These are phyloP conservation scores for Pristionchus mayeri DNA, from an alignment of 2,888 invertebrate species.

Conservation along the genomic window DNA sequence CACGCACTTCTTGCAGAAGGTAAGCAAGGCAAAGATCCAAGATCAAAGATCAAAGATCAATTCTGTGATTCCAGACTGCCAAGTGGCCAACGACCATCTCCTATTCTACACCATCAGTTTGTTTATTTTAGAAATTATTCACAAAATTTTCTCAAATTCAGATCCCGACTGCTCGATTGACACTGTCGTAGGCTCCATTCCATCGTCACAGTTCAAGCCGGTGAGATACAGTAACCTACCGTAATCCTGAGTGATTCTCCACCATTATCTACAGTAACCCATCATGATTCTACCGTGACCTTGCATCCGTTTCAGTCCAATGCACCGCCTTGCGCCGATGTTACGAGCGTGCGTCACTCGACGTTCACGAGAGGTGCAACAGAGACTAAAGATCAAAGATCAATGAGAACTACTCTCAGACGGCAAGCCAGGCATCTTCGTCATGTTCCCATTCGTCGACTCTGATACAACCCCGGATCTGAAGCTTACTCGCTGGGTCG, in stretches of 20 bases:
- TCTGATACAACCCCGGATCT: too few relatives aligned
- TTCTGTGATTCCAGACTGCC: not conserved
- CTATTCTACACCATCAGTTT: slow-evolving; percentile 28
- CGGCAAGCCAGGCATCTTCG: not conserved
- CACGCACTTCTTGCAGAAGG: not conserved
- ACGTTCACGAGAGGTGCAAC: not conserved
- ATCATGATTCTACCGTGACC: too few relatives aligned
- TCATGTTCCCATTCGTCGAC: not conserved
- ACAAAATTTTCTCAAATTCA: not conserved
- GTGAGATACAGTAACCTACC: not conserved
- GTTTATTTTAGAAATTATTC: not conserved
- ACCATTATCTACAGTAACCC: not conserved
- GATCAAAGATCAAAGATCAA: not conserved
- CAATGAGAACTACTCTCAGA: not conserved
- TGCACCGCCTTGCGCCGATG: not conserved
- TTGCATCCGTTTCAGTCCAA: not conserved
- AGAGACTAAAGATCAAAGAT: not conserved
- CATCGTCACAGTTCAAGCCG: slow-evolving; percentile 23
- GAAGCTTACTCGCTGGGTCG: not conserved
- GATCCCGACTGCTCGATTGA: slow-evolving; percentile 31
- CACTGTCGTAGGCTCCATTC: not conserved
- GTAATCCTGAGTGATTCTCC: not conserved
- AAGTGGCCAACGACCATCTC: not conserved
- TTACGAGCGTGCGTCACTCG: not conserved
- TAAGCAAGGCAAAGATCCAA: not conserved